These are phyloP conservation scores for Lutjanus erythropterus DNA, from an alignment of 2,113 vertebrate genomes.

Conservation along the genomic window DNA sequence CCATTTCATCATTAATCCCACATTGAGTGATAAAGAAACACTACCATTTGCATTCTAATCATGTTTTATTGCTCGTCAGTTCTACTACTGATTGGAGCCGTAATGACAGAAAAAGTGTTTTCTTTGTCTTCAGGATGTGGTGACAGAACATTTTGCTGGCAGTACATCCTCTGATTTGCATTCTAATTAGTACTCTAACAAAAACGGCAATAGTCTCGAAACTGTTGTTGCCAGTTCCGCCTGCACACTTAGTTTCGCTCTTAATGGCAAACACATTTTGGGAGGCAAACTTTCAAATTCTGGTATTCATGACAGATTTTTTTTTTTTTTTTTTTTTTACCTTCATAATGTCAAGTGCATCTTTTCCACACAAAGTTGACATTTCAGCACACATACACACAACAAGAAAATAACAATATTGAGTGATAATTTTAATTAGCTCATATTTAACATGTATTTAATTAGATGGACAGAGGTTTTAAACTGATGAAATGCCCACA, in stretches of 20 bases:
- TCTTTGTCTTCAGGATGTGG: conserved; percentile 54
- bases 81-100: conserved; percentile 32
- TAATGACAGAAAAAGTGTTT: conserved; percentile 42
- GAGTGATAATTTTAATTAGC: conserved; percentile 3
- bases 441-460: conserved; percentile 1
- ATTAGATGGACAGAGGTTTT: conserved; percentile 1
- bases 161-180: conserved; percentile 68
- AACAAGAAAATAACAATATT: not conserved
- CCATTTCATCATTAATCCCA: conserved; percentile 17
- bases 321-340: not conserved
- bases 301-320: not conserved
- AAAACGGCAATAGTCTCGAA: conserved; percentile 48
- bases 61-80: conserved; percentile 42
- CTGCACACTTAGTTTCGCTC: conserved; percentile 29
- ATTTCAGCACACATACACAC: not conserved
- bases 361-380: not conserved
- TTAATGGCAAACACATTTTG: conserved; percentile 39
- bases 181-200: conserved; percentile 62
- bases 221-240: conserved; percentile 39
- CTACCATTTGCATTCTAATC: conserved; percentile 44
- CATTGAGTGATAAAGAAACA: conserved; percentile 29
- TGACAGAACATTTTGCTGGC: conserved; percentile 66
- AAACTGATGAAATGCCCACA: not conserved
- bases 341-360: not conserved
- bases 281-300: conserved; percentile 43